Base-by-base conservation (phyloP, 2,797 vertebrate genomes). In the Gobionotothen gibberifrons region DNA sequence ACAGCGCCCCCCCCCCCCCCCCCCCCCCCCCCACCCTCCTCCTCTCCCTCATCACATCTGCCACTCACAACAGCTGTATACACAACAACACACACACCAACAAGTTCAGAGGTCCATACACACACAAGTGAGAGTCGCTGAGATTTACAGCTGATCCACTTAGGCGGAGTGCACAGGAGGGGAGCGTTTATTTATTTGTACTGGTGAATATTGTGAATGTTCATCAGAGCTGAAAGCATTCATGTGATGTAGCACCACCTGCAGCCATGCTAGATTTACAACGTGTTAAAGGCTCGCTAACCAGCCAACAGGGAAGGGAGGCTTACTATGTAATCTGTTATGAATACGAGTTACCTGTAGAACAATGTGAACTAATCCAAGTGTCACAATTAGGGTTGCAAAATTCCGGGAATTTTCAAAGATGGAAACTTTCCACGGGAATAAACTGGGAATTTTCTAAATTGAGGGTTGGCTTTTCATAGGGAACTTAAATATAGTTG, bases 11-110 rank as follows among this genome's bases (percentile, higher is more conserved):
- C 53, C 29, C 42, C 49, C 9, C 16, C 53, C n/a, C n/a, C 42
- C 73, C 57, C 78, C 44, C 32, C 53, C 29, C 42, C 49, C 9
- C 16, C 53, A 48, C 74, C 74, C 61, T 57, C 55, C 39, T 39
- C 17, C 17, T 63, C 73, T 53, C 46, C 69, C 69, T 52, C 52
- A 81, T 64, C 79, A 90, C 87, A 92, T 89, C 83, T 92, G 87
- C 74, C 72, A 66, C 69, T 77, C 53, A 71, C 54, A 77, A 76
- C 78, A 79, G 73, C 81, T 83, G 74, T 74, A 69, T 48, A 58
- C 49, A 71, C 42, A 79, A 21, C 57, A 61, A 32, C 47, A 58
- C 53, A 74, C 55, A 64, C 4, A 73, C 56, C 65, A 9, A 22
- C 32, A 65, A 32, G 69, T 9, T 21, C 44, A 73, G n/a, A 72